These are phyloP conservation scores for Micropoecilia bifurca DNA, from an alignment of 2,797 vertebrate species.

Conservation along the genomic window DNA sequence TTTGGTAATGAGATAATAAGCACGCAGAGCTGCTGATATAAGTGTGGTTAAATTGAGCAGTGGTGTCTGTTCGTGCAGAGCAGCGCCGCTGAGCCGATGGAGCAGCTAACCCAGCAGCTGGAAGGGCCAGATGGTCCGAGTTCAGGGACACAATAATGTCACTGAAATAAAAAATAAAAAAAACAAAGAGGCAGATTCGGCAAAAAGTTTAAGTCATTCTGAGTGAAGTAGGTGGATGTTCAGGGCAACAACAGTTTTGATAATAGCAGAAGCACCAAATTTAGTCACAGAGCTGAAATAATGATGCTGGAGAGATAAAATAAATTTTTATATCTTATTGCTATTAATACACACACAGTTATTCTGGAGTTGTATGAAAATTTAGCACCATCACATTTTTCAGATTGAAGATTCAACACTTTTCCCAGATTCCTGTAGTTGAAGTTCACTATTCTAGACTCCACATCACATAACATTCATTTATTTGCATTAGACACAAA, in stretches of 20 bases:
- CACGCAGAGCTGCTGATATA: conserved; percentile 44
- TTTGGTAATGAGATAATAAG: conserved; percentile 62
- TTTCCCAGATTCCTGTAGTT: not conserved
- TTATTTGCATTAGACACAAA: not conserved
- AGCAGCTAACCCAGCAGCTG: conserved; percentile 44
- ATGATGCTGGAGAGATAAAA: not conserved
- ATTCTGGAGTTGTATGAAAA: not conserved
- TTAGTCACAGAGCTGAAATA: not conserved
- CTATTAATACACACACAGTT: not conserved
- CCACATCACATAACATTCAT: not conserved
- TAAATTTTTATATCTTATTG: not conserved
- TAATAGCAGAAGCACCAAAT: not conserved
- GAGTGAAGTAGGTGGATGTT: not conserved
- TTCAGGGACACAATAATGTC: conserved; percentile 9
- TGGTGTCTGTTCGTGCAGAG: conserved; percentile 31
- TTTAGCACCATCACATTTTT: not conserved
- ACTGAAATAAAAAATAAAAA: not conserved
- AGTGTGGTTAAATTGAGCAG: conserved; percentile 56
- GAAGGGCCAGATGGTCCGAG: conserved; percentile 24
- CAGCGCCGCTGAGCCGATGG: not conserved
- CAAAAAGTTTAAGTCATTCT: not conserved
- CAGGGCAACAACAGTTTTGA: not conserved
- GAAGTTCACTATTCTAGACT: not conserved
- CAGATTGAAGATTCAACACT: not conserved
- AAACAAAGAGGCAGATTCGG: not conserved